Percentiles rank a stretch among this genome's conserved stretches.
Conservation (phyloP, 2,113 vertebrate genomes). For the Suncus etruscus region DNA sequence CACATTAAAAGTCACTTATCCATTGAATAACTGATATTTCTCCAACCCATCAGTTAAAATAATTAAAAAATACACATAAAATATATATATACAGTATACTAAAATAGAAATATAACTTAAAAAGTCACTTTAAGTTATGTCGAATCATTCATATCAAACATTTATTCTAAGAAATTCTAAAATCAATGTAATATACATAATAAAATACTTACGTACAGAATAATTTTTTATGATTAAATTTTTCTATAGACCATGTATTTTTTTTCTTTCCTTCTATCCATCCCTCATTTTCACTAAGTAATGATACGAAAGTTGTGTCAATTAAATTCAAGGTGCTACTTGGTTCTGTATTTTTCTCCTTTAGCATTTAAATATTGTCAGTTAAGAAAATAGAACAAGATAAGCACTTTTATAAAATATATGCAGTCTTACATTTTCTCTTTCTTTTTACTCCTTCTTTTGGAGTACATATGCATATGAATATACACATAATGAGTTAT, state of each 20-base stretch:
- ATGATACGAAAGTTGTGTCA: not conserved
- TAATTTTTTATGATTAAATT: not conserved
- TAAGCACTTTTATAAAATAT: not conserved
- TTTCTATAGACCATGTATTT: too few species aligned
- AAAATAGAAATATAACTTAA: too few species aligned
- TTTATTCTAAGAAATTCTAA: not conserved
- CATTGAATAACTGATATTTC: too few species aligned
- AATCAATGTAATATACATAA: not conserved
- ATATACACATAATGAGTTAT: not conserved
- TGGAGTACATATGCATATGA: accelerated
- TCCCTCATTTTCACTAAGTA: not conserved
- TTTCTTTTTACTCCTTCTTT: not conserved
- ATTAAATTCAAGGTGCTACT: conserved; percentile 12
- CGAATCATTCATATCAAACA: too few species aligned
- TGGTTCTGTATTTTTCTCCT: not conserved
- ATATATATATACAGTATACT: not conserved
- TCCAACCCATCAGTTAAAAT: not conserved
- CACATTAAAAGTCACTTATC: too few species aligned
- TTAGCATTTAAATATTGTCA: not conserved
- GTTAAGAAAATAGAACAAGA: not conserved
- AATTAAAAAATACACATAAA: not conserved
- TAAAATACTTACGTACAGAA: not conserved
- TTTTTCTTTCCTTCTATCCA: not conserved
- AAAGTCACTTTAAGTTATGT: too few species aligned
- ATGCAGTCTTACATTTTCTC: not conserved